Evolutionary conservation across 53 echinoderm and acorn worm species (phyloP).

Genomic region (Paelopatides confundens): DNA sequence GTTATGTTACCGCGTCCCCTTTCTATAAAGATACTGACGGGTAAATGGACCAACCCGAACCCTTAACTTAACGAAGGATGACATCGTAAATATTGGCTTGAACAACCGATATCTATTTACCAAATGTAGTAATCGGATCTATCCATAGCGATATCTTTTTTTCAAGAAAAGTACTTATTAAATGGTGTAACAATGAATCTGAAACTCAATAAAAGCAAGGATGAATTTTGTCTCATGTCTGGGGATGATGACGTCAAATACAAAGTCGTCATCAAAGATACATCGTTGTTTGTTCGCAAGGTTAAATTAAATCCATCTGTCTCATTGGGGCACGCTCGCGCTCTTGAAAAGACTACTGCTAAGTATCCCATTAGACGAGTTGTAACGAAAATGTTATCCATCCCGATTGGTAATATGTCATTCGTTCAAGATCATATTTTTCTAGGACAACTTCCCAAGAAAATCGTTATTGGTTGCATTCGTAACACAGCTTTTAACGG

Average conservation of each 20-base stretch:
- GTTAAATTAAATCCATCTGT: slow-evolving; percentile 77
- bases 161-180: slow-evolving; percentile 70
- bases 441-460: slow-evolving; percentile 66
- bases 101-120: slow-evolving; percentile 15
- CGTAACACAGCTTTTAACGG: slow-evolving; percentile 68
- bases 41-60: slow-evolving; percentile 50
- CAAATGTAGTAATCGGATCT: slow-evolving; percentile 17
- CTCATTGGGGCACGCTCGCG: slow-evolving; percentile 64
- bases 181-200: slow-evolving; percentile 74
- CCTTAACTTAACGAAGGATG: not conserved
- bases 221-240: slow-evolving; percentile 78
- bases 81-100: not conserved
- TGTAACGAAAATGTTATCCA: slow-evolving; percentile 55
- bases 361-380: slow-evolving; percentile 70
- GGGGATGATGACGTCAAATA: slow-evolving; percentile 34
- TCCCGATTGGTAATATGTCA: slow-evolving; percentile 66
- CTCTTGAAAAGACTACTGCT: slow-evolving; percentile 77
- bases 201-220: slow-evolving; percentile 71
- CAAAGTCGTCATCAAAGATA: slow-evolving; percentile 73
- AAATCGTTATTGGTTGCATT: slow-evolving; percentile 66
- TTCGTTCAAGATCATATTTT: slow-evolving; percentile 66
- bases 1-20: slow-evolving; percentile 55
- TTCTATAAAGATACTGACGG: slow-evolving; percentile 73
- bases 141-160: slow-evolving; percentile 71
- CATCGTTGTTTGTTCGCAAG: slow-evolving; percentile 74